Evolutionary conservation across 2,113 vertebrate species (phyloP).

Genomic region (Emydocephalus ijimae): DNA sequence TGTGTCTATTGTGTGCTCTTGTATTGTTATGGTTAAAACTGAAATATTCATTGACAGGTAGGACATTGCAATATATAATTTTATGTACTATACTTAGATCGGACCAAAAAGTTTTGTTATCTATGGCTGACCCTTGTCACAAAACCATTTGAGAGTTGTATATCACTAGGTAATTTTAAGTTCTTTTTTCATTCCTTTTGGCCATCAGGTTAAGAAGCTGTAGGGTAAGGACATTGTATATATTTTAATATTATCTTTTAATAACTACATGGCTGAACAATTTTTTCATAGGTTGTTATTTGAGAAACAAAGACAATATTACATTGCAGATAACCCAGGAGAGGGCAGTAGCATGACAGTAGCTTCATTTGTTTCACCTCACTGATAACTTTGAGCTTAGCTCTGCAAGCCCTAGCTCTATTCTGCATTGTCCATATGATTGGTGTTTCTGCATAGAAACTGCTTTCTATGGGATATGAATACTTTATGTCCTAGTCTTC

Average conservation of each 20-base stretch:
- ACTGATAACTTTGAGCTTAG: background rate
- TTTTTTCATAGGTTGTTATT: background rate
- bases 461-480: background rate
- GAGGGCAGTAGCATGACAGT: background rate
- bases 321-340: conserved; percentile 4
- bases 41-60: no score
- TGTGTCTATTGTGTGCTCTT: no score
- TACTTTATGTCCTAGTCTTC: background rate
- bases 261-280: background rate
- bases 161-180: background rate
- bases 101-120: background rate
- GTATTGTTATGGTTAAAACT: no score
- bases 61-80: no score
- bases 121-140: background rate
- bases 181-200: background rate
- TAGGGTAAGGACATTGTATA: background rate
- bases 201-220: no score
- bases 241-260: background rate
- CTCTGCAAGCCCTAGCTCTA: background rate
- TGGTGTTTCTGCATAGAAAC: background rate
- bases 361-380: fast-evolving
- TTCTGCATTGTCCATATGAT: background rate
- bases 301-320: background rate
- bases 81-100: no score
- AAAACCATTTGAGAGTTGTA: background rate